Evolutionary conservation across 2,113 vertebrate genomes (phyloP).

Genomic region (Uria lomvia): DNA sequence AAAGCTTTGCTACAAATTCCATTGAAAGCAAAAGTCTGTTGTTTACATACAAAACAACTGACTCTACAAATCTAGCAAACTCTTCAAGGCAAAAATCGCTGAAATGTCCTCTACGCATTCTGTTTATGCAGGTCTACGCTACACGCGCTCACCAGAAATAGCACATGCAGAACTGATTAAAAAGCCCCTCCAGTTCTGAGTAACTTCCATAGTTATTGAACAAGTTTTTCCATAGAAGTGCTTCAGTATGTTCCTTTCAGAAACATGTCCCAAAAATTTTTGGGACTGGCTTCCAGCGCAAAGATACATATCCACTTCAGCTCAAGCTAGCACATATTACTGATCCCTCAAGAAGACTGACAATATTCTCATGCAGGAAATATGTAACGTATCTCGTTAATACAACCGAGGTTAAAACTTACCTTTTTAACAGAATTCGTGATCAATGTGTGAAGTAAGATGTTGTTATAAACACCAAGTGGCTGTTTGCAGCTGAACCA

Average conservation of each 20-base stretch:
- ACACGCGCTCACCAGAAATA: not conserved
- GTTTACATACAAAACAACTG: not conserved
- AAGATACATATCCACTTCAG: not conserved
- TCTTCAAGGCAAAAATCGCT: not conserved
- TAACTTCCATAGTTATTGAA: not conserved
- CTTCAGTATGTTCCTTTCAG: not conserved
- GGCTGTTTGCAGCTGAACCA: not conserved
- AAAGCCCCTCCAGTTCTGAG: not conserved
- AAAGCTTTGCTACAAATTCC: not conserved
- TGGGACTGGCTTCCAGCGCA: not conserved
- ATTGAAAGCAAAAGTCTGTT: not conserved
- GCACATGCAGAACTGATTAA: not conserved
- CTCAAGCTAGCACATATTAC: not conserved
- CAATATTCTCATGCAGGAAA: rapidly evolving
- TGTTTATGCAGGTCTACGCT: rapidly evolving
- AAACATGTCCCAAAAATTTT: not conserved
- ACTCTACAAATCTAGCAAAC: not conserved
- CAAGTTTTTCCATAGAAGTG: not conserved
- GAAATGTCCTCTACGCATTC: rapidly evolving
- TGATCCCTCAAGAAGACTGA: not conserved
- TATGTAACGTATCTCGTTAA: not conserved
- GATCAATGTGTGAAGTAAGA: not conserved
- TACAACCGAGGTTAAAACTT: not conserved
- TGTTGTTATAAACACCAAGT: not conserved
- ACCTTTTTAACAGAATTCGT: not conserved